Evolutionary conservation across 1,140 invertebrate genomes (phyloP), one percentile per base, ranked within the genome.

Genomic region (Ruditapes philippinarum): DNA sequence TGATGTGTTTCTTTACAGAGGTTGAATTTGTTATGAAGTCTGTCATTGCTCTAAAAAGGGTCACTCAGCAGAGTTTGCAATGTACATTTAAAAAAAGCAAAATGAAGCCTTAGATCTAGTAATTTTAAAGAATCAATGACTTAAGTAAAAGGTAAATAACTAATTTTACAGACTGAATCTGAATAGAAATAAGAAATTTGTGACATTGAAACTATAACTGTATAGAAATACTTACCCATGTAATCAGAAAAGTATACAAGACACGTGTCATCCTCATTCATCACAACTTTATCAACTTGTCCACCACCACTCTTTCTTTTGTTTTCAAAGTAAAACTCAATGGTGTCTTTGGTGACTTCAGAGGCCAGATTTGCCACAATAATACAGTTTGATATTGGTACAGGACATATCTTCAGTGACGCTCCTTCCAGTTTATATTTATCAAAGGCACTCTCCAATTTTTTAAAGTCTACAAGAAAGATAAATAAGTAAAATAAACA

Each of bases 301-400:
- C 89, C 89, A 28, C 89, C 89, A 9, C 51, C 65, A 22, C 54
- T 70, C 17, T 74, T 49, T 36, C 60, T 31, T n/a, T 42, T 25
- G 40, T 90, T 86, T 78, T 90, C 82, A 62, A 90, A 90, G 42
- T 90, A 86, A 9, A 87, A 79, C 28, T 70, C 25, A 12, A 90
- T 17, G n/a, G 74, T 82, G 57, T 90, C 89, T n/a, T 74, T 19
- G 11, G 89, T 87, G 4, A 65, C 62, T 33, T 60, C 54, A 12
- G 54, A 49, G n/a, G 49, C 17, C 22, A 90, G 12, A 54, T 90
- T 90, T 11, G 65, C 28, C 0, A 90, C 83, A 0, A 87, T 45
- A 51, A 90, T 70, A 62, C 89, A 82, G 28, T 74, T 45, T 0
- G 83, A 86, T 40, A 90, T 54, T 28, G 76, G 65, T 22, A 90